Evolutionary conservation across 1,140 invertebrate genomes (phyloP), one percentile per base, ranked within the genome.

Genomic region (Zaprionus lachaisei): DNA sequence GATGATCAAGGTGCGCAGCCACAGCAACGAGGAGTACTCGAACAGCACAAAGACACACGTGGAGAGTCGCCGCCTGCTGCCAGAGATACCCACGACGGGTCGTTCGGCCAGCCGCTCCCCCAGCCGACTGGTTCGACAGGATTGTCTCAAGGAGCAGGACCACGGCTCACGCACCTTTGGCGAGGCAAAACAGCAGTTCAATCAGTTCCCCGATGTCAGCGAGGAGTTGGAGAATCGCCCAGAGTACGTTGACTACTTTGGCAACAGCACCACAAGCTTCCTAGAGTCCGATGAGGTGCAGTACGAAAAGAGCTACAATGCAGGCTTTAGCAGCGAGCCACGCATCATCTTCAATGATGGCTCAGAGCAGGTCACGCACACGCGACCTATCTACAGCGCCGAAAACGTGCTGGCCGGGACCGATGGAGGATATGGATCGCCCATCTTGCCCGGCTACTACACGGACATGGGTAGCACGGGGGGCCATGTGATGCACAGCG

Each of bases 1-100:
- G 81, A 93, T 93, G 92, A 93, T 93, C 17, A 93, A 93, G 77
- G 92, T 93, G 61, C 92, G 92, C 44, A 93, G 92, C 51, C 92
- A 93, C 65, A 93, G 92, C 70, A 93, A 93, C 63, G 92, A 93
- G 64, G 92, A 93, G 64, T 93, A 93, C 58, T 91, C 92, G 5
- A 90, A 91, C 26, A 84, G 77, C 26, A 81, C 69, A 14, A 91
- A 93, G 38, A 56, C 74, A 0, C 72, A 87, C 12, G 71, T 78
- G 31, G 92, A 93, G 74, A 92, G 69, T 58, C 79, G 92, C 0
- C 67, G 92, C 2, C 44, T 93, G 6, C 55, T 93, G 54, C 92
- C 92, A 1, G 92, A 93, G 70, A 93, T 93, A 51, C 92, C 92
- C 15, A 87, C 82, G 0, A 79, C 64, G 22, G 79, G 76, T 58